These are phyloP conservation scores for Bunonema sp. DNA, from an alignment of 2,888 invertebrate species.

Conservation along the genomic window DNA sequence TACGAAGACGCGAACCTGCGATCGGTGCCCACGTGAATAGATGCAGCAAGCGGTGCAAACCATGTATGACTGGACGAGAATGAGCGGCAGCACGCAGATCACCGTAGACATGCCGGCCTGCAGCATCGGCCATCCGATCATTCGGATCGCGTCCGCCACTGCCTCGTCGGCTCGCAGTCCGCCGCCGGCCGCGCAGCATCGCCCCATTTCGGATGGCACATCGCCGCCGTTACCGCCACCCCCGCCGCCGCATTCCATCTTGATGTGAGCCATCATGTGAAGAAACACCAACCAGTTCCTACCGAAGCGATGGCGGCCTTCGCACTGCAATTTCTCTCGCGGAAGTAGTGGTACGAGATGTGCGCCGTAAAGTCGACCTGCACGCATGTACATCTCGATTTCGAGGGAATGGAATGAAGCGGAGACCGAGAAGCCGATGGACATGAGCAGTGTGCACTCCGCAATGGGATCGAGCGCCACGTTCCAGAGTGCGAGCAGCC, in stretches of 20 bases:
- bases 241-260: no score
- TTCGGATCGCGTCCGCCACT: no score
- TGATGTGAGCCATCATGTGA: no score
- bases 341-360: constrained; percentile 27
- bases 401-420: neutral
- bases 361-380: constrained; percentile 17
- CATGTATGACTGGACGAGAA: constrained; percentile 22
- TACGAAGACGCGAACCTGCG: constrained; percentile 14
- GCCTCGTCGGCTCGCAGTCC: no score
- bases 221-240: no score
- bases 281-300: no score
- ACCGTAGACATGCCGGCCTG: constrained; percentile 24
- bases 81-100: constrained; percentile 17
- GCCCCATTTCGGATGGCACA: no score
- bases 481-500: constrained; percentile 20
- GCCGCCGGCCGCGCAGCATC: no score
- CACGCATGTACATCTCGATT: constrained; percentile 8
- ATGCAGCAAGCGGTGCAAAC: constrained; percentile 2
- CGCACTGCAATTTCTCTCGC: no score
- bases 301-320: no score
- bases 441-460: constrained; percentile 27
- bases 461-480: constrained; percentile 28
- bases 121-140: constrained; percentile 30
- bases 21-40: neutral
- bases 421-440: constrained; percentile 17